Percentiles rank a stretch among this genome's conserved stretches.
These are phyloP conservation scores for Willisornis vidua DNA, from an alignment of 2,113 vertebrate genomes.

Conservation along the genomic window DNA sequence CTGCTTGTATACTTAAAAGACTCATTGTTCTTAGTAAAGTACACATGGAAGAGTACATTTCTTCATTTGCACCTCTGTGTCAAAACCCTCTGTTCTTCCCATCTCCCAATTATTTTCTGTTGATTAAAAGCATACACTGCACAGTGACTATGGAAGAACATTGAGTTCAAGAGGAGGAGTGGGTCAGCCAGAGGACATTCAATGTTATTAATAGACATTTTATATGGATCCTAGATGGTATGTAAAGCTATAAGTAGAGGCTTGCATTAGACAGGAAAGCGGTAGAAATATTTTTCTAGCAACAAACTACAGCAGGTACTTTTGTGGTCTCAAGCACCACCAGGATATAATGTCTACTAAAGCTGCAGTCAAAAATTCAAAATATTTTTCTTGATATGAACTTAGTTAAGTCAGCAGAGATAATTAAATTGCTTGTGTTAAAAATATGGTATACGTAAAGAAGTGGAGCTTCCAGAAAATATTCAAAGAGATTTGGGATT, in stretches of 20 bases:
- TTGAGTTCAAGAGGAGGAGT: neutral
- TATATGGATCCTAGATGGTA: neutral
- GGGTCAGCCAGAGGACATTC: neutral
- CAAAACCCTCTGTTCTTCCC: neutral
- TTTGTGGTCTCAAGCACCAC: neutral
- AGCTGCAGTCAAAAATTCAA: neutral
- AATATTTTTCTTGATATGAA: neutral
- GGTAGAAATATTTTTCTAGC: neutral
- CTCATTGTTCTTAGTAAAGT: neutral
- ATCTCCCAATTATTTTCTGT: neutral
- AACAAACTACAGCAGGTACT: neutral
- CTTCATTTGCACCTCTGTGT: neutral
- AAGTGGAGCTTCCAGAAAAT: constrained; percentile 18
- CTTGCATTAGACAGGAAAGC: neutral
- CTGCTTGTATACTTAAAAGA: neutral
- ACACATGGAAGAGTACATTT: neutral
- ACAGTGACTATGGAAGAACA: neutral
- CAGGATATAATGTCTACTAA: neutral
- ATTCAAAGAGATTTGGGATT: constrained; percentile 13
- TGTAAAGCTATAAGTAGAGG: neutral
- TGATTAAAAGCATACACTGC: neutral
- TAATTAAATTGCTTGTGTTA: neutral
- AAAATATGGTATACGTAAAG: neutral
- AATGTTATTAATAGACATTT: neutral
- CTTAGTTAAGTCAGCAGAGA: neutral